Evolutionary conservation across 2,888 invertebrate species (phyloP), one percentile per base, ranked within the genome.

Genomic region (Lymantria monacha): DNA sequence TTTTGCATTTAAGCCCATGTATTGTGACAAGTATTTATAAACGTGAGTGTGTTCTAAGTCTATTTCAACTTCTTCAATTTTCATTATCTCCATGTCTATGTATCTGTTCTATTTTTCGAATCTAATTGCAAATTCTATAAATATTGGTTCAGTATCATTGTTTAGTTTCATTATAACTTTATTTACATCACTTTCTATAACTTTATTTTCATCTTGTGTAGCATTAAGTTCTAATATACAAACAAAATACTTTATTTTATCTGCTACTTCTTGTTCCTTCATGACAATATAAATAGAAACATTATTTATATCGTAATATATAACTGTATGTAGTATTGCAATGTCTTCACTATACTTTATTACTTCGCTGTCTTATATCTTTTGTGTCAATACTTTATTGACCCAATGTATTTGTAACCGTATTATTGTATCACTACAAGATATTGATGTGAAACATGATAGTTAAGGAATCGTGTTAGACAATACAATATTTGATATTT

Each of bases 401-500:
- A 72, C 77, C 74, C 74, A 76, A 76, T 80, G 77, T 84, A 80
- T 83, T 80, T 83, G 80, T 88, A 87, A 84, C 79, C 82, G 76
- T 85, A 83, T 69, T 79, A 81, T 80, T 74, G 83, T 73, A 74
- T 75, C 81, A 85, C 80, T 79, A 80, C 76, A 76, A 78, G 70
- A 87, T 86, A 87, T 90, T 88, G 87, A 87, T 88, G 87, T 89
- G 86, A 86, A 89, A 87, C 87, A 88, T 89, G 84, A 86, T 87
- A 89, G 85, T 81, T 89, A 91, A 89, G 87, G 84, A 84, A 87
- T 91, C 89, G 91, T 91, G 91, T 91, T 91, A 91, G 91, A 91
- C 91, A 91, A 91, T 91, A 91, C 91, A 89, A 83, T 91, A 91
- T 91, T 90, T 91, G 89, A 90, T 91, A 91, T 90, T 86, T 85